phyloP scores from a whole-genome alignment of 2,888 invertebrate genomes.

The Lycia hirtaria region DNA sequence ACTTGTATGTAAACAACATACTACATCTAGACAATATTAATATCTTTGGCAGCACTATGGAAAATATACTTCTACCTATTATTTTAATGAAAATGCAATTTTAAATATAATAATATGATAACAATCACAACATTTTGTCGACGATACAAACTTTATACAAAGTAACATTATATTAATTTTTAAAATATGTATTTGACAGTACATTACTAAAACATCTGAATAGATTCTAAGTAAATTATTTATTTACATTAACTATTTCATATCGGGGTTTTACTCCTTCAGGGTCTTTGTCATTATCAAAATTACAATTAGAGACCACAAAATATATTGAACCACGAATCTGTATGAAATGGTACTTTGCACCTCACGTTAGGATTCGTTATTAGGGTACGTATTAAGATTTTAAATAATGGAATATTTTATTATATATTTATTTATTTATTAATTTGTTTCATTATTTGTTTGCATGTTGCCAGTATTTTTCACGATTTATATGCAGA shows the following conservation, averaged over 20 bases:
- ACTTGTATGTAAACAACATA: constrained; percentile 76
- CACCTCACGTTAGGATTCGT: constrained; percentile 57
- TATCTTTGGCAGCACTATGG: constrained; percentile 86
- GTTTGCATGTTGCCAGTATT: too few relatives aligned
- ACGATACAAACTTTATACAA: constrained; percentile 74
- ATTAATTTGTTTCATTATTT: constrained; percentile 8
- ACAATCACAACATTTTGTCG: constrained; percentile 84
- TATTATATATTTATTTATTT: constrained; percentile 16
- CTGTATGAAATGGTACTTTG: constrained; percentile 60
- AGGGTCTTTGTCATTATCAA: constrained; percentile 68
- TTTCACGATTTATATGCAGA: too few relatives aligned
- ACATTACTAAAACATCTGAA: constrained; percentile 59
- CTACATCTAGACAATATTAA: constrained; percentile 81
- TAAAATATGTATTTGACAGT: constrained; percentile 64
- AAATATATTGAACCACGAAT: constrained; percentile 44
- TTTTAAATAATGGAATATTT: background rate
- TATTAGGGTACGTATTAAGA: constrained; percentile 51
- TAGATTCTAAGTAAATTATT: constrained; percentile 67
- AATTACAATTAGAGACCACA: constrained; percentile 63
- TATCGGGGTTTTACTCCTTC: constrained; percentile 81
- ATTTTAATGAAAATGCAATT: constrained; percentile 83
- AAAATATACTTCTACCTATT: constrained; percentile 84
- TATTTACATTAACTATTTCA: constrained; percentile 71
- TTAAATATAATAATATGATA: constrained; percentile 69
- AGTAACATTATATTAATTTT: constrained; percentile 62